Evolutionary conservation across 2,888 invertebrate genomes (phyloP), one percentile per base, ranked within the genome.

Genomic region (Teleogryllus oceanicus): DNA sequence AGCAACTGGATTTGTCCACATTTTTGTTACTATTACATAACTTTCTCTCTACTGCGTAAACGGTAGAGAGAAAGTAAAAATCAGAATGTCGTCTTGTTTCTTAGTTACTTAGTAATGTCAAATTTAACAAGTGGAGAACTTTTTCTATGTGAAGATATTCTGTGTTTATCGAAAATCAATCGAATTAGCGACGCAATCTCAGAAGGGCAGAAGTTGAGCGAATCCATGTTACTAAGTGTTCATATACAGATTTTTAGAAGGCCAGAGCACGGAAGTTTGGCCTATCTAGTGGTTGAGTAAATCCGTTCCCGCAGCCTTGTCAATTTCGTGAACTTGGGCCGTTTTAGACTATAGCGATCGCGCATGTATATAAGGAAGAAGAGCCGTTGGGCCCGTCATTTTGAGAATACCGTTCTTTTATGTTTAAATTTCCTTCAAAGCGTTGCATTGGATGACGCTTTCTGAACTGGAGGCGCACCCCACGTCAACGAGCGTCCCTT

Each of bases 341-440:
- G 62, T 62, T 62, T 62, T 37, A 37, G 24, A 37, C 2, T 37
- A 2, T 37, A 4, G 24, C 24, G 24, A 37, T 37, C 24, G 24
- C 24, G 24, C 24, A 4, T 37, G 24, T 37, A 37, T 37, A 37
- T 2, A 37, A 37, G 24, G 4, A 62, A 62, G 62, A 18, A 13
- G 18, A 16, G 62, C 18, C 62, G 62, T 62, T 62, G 13, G 4
- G 18, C 62, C 62, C 16, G 13, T 62, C 62, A 62, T 62, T 62
- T 62, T 62, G 62, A 62, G 62, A 62, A 62, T 16, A 62, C 13
- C 13, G 18, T 16, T 18, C 62, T 62, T 62, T 62, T 18, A 62
- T 62, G 62, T 62, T 62, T 13, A 62, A 62, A 62, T 62, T 62
- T 62, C 18, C 62, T 62, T 62, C 62, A 62, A 62, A 62, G 62